Percentiles rank a stretch among this genome's conserved stretches.
These are phyloP conservation scores for Mesoligia furuncula DNA, from an alignment of 2,888 invertebrate genomes.

Conservation along the genomic window DNA sequence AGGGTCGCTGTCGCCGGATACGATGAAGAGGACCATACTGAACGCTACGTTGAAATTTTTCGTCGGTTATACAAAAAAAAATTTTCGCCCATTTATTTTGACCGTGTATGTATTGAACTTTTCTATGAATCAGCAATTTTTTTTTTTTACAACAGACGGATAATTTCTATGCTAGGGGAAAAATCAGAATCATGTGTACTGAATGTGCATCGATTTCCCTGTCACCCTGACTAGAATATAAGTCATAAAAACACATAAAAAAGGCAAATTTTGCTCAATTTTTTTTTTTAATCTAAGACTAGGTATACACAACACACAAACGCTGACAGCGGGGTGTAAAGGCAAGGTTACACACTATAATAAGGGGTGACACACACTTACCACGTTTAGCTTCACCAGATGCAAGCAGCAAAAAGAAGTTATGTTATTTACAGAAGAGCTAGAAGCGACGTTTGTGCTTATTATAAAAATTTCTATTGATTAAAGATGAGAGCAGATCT, in stretches of 20 bases:
- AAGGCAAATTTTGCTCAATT: too few relatives aligned
- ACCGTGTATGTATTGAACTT: neutral
- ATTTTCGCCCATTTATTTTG: neutral
- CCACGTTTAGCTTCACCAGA: slow-evolving; percentile 87
- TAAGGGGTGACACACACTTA: slow-evolving; percentile 77
- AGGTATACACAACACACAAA: slow-evolving; percentile 28
- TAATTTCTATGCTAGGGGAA: neutral
- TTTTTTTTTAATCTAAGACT: too few relatives aligned
- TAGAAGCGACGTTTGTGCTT: slow-evolving; percentile 75
- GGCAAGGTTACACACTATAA: slow-evolving; percentile 42
- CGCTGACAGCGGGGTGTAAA: slow-evolving; percentile 23
- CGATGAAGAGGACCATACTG: too few relatives aligned
- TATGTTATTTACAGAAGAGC: slow-evolving; percentile 86
- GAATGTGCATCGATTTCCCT: neutral
- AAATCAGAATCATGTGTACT: neutral
- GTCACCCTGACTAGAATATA: neutral
- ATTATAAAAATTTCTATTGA: slow-evolving; percentile 35
- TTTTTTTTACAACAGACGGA: neutral
- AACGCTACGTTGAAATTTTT: too few relatives aligned
- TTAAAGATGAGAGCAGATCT: slow-evolving; percentile 50
- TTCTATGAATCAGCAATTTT: neutral
- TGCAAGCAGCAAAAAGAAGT: slow-evolving; percentile 87
- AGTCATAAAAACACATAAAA: neutral
- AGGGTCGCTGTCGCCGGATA: too few relatives aligned
- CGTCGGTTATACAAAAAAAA: too few relatives aligned